Evolutionary conservation across 1,140 invertebrate species (phyloP), one percentile per base, ranked within the genome.

Genomic region (Theocolax elegans): DNA sequence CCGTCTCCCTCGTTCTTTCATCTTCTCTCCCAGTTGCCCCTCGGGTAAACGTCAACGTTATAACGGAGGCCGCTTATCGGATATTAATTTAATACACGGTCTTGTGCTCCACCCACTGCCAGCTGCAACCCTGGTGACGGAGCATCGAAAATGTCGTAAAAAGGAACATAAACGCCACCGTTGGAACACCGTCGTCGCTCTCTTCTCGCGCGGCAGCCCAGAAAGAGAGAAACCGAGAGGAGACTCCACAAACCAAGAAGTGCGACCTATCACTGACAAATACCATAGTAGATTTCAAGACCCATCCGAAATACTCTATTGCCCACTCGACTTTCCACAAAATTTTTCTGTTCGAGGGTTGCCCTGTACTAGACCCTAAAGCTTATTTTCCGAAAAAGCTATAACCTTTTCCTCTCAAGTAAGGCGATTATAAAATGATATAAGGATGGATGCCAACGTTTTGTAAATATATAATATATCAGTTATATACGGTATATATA

Each of bases 21-120:
- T 40, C 29, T 35, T 29, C 25, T 6, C 17, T 15, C 19, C 42
- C 3, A 6, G 12, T 1, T 8, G 2, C 27, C 54, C 54, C 38
- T 38, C 13, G 29, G 4, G 7, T 10, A 23, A 25, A 46, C n/a
- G 12, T 42, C 29, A 27, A 23, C 53, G 53, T 35, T 35, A 58
- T 67, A 67, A 58, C 42, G 54, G 38, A 54, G 58, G 38, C 9
- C 53, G 60, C 53, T 64, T 65, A 71, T 71, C 68, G 68, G 60
- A 35, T 71, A 71, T 71, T 79, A 80, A 81, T 79, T 80, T 75
- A 73, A 78, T 78, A 72, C 74, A 75, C 73, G 73, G 76, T 70
- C 76, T 76, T 72, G 65, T 53, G 74, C 75, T 74, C 64, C 67
- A 71, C 74, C 75, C 75, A 68, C 72, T 73, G 72, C 67, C 75